Evolutionary conservation across 2,113 vertebrate species (phyloP), one percentile per base, ranked within the genome.

Genomic region (Platichthys stellatus): DNA sequence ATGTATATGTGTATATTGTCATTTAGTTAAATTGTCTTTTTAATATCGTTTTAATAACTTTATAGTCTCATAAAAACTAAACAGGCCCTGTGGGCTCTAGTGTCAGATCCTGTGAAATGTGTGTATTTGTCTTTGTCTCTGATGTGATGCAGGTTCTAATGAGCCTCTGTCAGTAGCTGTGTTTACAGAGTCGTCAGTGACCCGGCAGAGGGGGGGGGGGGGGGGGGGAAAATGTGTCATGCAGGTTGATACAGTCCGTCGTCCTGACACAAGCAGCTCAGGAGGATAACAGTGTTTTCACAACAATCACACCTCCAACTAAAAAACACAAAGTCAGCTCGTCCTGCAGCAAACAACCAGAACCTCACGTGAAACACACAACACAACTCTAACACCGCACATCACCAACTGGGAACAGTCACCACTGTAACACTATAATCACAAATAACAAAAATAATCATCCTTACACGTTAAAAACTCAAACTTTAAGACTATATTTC

Each of bases 221-320:
- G 58, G 35, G n/a, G 40, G 6, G 31, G 58, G 35, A 17, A 17
- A 43, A 60, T 54, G 74, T 56, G 74, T 45, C 47, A 66, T 69
- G 78, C 86, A 72, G 80, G 72, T 78, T 76, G 85, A 64, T 87
- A 61, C 74, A 67, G 66, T 82, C 54, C 54, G 84, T 61, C 72
- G 66, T 69, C 11, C 28, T 61, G 71, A 20, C 73, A 53, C 66
- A 49, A 57, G 59, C 45, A 75, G 76, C 65, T 26, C 53, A 69
- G 56, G 72, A 43, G n/a, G 63, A 90, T 90, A 81, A 80, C 17
- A 28, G 1, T 86, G 92, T 92, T 92, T 75, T 72, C 90, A 92
- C 84, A 94, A 94, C 91, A 93, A 88, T 51, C 74, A 79, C 49
- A 73, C 81, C 71, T 61, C 59, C 56, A 20, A 13, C 4, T 90